Conservation (phyloP, 1,140 invertebrate genomes). For the Drosophila lini region DNA sequence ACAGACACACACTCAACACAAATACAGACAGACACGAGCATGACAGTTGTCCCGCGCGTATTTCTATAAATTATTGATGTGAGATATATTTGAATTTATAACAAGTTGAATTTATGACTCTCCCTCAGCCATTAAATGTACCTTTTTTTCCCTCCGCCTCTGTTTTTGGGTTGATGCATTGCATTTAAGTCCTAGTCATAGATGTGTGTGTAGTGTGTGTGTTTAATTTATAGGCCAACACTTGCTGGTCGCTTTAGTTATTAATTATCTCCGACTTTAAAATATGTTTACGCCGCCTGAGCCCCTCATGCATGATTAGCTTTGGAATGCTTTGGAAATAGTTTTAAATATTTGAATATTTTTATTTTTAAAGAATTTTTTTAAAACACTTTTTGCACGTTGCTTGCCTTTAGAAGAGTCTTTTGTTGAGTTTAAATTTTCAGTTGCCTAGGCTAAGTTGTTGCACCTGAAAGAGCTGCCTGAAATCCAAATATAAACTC, state of each 20-base stretch:
- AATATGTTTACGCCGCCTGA: slow-evolving; percentile 34
- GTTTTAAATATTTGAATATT: background rate
- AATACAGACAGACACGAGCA: slow-evolving; percentile 38
- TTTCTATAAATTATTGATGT: slow-evolving; percentile 81
- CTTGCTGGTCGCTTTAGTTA: slow-evolving; percentile 59
- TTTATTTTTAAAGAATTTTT: background rate
- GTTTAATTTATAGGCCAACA: slow-evolving; percentile 66
- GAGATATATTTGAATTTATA: slow-evolving; percentile 82
- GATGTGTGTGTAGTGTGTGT: slow-evolving; percentile 16
- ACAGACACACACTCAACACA: slow-evolving; percentile 25
- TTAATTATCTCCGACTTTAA: slow-evolving; percentile 52
- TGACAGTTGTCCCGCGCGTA: slow-evolving; percentile 80
- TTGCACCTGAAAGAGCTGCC: slow-evolving; percentile 17
- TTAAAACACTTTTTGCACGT: slow-evolving; percentile 33
- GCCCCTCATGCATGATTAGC: slow-evolving; percentile 48
- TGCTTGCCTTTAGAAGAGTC: slow-evolving; percentile 31
- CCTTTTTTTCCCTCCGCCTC: slow-evolving; percentile 8
- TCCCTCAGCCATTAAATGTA: slow-evolving; percentile 56
- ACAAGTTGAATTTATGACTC: slow-evolving; percentile 69
- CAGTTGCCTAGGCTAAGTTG: slow-evolving; percentile 47
- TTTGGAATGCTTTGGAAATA: slow-evolving; percentile 23
- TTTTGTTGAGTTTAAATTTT: slow-evolving; percentile 11
- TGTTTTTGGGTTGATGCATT: slow-evolving; percentile 32
- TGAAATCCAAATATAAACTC: background rate
- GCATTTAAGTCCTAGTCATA: slow-evolving; percentile 27